phyloP scores from a whole-genome alignment of 2,797 vertebrate species.

The Erpetoichthys calabaricus region DNA sequence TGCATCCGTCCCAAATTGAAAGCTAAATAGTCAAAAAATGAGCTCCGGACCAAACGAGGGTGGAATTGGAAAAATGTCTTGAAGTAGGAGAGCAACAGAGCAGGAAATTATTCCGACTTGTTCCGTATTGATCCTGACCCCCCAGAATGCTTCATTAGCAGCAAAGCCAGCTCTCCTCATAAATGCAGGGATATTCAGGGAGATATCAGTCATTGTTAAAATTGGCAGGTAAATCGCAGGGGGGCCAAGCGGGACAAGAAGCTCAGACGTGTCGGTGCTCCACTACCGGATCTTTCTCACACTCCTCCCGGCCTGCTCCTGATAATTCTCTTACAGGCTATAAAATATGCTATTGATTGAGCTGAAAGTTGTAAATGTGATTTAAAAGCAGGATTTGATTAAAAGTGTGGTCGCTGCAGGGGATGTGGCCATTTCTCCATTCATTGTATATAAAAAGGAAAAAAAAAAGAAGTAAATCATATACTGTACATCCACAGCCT shows the following conservation, averaged over 20 bases:
- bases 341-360: conserved; percentile 42
- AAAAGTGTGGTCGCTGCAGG: conserved; percentile 27
- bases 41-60: conserved; percentile 27
- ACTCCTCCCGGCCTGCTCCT: conserved; percentile 22
- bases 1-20: conserved; percentile 33
- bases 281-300: conserved; percentile 19
- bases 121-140: conserved; percentile 52
- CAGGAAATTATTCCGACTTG: conserved; percentile 41
- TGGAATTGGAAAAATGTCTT: conserved; percentile 28
- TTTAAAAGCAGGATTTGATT: conserved; percentile 39
- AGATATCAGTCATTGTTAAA: conserved; percentile 34
- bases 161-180: conserved; percentile 25
- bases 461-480: conserved; percentile 23
- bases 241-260: conserved; percentile 15
- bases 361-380: conserved; percentile 36
- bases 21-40: conserved; percentile 34
- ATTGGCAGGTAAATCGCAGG: conserved; percentile 26
- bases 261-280: conserved; percentile 11
- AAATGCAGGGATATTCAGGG: conserved; percentile 35
- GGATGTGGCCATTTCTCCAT: conserved; percentile 26
- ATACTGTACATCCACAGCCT: conserved; percentile 18
- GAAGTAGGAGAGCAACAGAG: conserved; percentile 38
- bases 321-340: conserved; percentile 29
- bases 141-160: conserved; percentile 44
- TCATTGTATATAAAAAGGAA: conserved; percentile 5